phyloP scores from a whole-genome alignment of 2,888 invertebrate species.

The Thecophora atra region DNA sequence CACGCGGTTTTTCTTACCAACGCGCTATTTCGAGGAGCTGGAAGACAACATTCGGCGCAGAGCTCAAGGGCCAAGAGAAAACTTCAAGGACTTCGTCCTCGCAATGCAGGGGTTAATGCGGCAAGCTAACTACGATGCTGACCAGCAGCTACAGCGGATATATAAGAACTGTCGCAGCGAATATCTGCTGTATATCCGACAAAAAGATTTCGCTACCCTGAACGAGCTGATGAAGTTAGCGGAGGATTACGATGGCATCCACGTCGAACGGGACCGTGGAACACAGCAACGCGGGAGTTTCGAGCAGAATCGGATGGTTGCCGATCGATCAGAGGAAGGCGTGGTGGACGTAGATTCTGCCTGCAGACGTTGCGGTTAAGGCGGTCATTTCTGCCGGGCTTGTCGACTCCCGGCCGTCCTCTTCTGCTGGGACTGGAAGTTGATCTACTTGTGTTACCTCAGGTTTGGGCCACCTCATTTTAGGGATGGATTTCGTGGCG shows the following conservation, averaged over 20 bases:
- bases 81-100: slow-evolving; percentile 12
- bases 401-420: background rate
- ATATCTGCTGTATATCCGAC: slow-evolving; percentile 16
- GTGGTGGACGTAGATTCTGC: background rate
- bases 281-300: background rate
- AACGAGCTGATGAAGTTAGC: slow-evolving; percentile 4
- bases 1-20: slow-evolving; percentile 13
- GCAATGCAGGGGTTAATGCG: slow-evolving; percentile 7
- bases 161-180: slow-evolving; percentile 3
- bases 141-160: slow-evolving; percentile 6
- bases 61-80: background rate
- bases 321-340: background rate
- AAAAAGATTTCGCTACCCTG: slow-evolving; percentile 12
- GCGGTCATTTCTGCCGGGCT: background rate
- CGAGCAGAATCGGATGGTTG: background rate
- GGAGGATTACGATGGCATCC: background rate
- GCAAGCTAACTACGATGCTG: background rate
- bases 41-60: slow-evolving; percentile 23
- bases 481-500: background rate
- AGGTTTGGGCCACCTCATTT: background rate
- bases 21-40: slow-evolving; percentile 19
- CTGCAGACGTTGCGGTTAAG: background rate
- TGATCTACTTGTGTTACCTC: background rate
- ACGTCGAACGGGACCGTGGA: background rate
- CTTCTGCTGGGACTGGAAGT: background rate